phyloP scores from a whole-genome alignment of 1,140 invertebrate genomes.

The Aphelenchoides fujianensis region DNA sequence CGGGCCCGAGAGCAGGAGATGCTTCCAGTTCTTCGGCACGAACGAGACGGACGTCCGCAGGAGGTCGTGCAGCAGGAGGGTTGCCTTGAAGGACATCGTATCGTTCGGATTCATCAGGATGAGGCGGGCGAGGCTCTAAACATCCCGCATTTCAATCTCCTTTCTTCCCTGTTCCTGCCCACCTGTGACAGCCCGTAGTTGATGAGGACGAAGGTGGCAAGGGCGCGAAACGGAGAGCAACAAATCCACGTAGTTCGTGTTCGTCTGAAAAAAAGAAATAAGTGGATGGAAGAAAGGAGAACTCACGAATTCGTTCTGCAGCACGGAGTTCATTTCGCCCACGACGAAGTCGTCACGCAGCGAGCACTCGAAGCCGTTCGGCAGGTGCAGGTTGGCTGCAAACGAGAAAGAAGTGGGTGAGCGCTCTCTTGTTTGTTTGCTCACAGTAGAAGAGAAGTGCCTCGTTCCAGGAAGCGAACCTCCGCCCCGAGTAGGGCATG shows the following conservation, averaged over 20 bases:
- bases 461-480: conserved; percentile 31
- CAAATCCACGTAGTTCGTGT: conserved; percentile 24
- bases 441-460: conserved; percentile 32
- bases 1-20: conserved; percentile 11
- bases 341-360: conserved; percentile 40
- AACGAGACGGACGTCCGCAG: conserved; percentile 26
- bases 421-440: background rate
- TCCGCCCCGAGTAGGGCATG: conserved; percentile 26
- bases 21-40: conserved; percentile 27
- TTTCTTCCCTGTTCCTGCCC: conserved; percentile 5
- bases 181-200: conserved; percentile 27
- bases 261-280: conserved; percentile 23
- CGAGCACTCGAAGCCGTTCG: conserved; percentile 34
- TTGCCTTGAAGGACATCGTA: conserved; percentile 27
- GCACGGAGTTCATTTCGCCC: conserved; percentile 26
- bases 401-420: conserved; percentile 21
- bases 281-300: background rate
- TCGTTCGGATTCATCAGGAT: conserved; percentile 30
- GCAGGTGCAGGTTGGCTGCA: conserved; percentile 34
- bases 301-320: conserved; percentile 26
- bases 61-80: conserved; percentile 32
- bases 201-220: conserved; percentile 30
- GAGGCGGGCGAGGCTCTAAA: conserved; percentile 27
- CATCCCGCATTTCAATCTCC: background rate
- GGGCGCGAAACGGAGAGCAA: conserved; percentile 36